A percentile compares a stretch with the other conserved stretches of the same genome.
Evolutionary conservation across 2,888 invertebrate genomes (phyloP).

Genomic region (Clanis bilineata): DNA sequence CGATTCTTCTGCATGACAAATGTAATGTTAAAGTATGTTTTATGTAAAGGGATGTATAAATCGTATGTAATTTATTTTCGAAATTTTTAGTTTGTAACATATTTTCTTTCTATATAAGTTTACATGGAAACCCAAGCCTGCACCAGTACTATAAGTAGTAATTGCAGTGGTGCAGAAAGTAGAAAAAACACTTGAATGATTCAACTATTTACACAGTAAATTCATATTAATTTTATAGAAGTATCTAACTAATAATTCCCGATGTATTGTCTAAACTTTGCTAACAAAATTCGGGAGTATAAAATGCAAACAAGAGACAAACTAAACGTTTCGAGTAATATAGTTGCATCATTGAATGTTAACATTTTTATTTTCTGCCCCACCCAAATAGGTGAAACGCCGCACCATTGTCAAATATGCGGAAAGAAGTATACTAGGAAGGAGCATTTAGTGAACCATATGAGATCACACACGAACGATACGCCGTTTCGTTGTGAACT

Average conservation of each 20-base stretch:
- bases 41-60: not conserved
- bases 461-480: slow-evolving; percentile 94
- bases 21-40: not conserved
- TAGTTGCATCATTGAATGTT: slow-evolving; percentile 81
- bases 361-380: slow-evolving; percentile 76
- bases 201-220: slow-evolving; percentile 65
- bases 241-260: slow-evolving; percentile 17
- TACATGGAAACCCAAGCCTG: slow-evolving; percentile 65
- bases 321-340: slow-evolving; percentile 54
- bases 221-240: slow-evolving; percentile 20
- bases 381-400: slow-evolving; percentile 88
- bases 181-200: slow-evolving; percentile 71
- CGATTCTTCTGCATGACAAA: not conserved
- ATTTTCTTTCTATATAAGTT: slow-evolving; percentile 29
- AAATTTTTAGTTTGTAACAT: slow-evolving; percentile 55
- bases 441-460: slow-evolving; percentile 94
- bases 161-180: slow-evolving; percentile 72
- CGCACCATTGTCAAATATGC: slow-evolving; percentile 93
- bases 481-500: slow-evolving; percentile 93
- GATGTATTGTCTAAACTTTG: not conserved
- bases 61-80: slow-evolving; percentile 36
- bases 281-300: not conserved
- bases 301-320: slow-evolving; percentile 33
- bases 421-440: slow-evolving; percentile 94
- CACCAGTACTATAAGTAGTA: slow-evolving; percentile 55